phyloP scores from a whole-genome alignment of 2,888 invertebrate species.

The Autographa gamma region DNA sequence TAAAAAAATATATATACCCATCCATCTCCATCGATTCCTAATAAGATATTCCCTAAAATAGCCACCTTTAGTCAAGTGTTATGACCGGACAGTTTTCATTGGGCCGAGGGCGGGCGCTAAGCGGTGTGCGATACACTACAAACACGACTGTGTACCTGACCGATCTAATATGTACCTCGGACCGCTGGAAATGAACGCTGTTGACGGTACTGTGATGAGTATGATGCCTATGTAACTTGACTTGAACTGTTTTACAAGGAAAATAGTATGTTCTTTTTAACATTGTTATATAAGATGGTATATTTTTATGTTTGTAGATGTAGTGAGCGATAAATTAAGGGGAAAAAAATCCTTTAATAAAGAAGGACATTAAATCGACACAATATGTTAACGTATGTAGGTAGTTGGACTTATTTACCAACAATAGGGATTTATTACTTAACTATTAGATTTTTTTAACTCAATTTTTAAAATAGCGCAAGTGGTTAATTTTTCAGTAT shows the following conservation, averaged over 20 bases:
- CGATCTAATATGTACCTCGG: constrained; percentile 18
- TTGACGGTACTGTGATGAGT: constrained; percentile 14
- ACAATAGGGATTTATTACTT: no score
- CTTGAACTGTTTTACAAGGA: neutral
- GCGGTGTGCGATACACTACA: constrained; percentile 6
- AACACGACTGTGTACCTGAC: constrained; percentile 23
- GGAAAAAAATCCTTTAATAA: neutral
- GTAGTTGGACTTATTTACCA: no score
- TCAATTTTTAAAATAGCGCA: no score
- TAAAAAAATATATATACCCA: neutral
- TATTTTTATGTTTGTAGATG: neutral
- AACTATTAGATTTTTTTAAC: no score
- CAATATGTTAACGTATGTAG: no score
- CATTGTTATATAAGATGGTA: no score
- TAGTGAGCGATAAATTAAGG: neutral
- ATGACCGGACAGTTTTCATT: constrained; percentile 12
- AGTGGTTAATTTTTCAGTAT: no score
- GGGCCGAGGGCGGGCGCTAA: neutral
- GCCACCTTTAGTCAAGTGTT: constrained; percentile 6
- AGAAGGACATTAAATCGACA: no score
- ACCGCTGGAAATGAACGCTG: constrained; percentile 21
- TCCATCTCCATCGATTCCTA: neutral
- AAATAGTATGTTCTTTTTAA: constrained; percentile 12
- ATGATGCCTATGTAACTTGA: constrained; percentile 18
- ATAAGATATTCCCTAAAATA: neutral